A percentile compares a stretch with the other conserved stretches of the same genome.
Evolutionary conservation across 2,797 vertebrate genomes (phyloP).

Genomic region (Centroberyx gerrardi): DNA sequence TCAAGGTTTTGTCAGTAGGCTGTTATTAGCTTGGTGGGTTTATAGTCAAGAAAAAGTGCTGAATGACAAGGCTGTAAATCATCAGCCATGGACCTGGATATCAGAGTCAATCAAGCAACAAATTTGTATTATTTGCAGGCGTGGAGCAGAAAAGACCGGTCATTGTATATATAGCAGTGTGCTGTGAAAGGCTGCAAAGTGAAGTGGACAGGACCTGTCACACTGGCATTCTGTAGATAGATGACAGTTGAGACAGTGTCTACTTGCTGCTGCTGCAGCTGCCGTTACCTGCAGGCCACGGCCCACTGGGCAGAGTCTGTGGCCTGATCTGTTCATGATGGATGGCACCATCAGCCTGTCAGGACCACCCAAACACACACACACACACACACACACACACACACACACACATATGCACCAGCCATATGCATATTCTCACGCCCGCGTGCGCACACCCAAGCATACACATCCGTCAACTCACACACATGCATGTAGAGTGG

Average conservation of each 20-base stretch:
- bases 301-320: slow-evolving; percentile 38
- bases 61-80: slow-evolving; percentile 6
- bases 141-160: slow-evolving; percentile 11
- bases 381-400: slow-evolving; percentile 13
- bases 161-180: slow-evolving; percentile 5
- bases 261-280: slow-evolving; percentile 46
- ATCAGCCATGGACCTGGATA: background rate
- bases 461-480: background rate
- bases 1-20: too few species aligned
- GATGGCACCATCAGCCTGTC: slow-evolving; percentile 50
- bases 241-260: slow-evolving; percentile 56
- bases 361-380: slow-evolving; percentile 9
- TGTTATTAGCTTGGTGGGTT: background rate
- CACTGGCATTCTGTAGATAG: slow-evolving; percentile 26
- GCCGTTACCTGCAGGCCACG: slow-evolving; percentile 59
- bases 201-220: slow-evolving; percentile 33
- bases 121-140: slow-evolving; percentile 13
- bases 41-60: background rate
- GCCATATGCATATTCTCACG: too few species aligned
- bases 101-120: slow-evolving; percentile 25
- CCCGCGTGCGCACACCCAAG: background rate
- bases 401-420: slow-evolving; percentile 7
- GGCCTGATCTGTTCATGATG: slow-evolving; percentile 64
- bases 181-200: slow-evolving; percentile 10
- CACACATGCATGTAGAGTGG: slow-evolving; percentile 3